Base-by-base conservation (phyloP, 2,113 vertebrate genomes). In the Acanthochromis polyacanthus region DNA sequence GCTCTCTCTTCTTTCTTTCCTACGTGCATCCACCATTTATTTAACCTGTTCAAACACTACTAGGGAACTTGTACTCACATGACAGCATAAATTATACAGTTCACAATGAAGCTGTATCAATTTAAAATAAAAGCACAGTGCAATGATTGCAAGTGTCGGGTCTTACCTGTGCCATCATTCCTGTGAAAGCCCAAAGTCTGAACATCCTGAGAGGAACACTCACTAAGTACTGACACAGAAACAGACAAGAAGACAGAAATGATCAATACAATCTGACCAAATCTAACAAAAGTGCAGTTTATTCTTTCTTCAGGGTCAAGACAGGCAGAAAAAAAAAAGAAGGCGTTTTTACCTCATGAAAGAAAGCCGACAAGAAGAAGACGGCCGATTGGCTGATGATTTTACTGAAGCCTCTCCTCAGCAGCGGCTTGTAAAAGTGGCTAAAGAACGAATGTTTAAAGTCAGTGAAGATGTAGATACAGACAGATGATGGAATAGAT, bases 191-290 rank as follows among this genome's bases (percentile, higher is more conserved):
- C 97, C 97, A 98, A 15, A 95, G 95, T 19, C 97, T 95, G 93
- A 98, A 96, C 97, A 98, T 98, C 91, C 95, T 95, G 89, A 98
- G 94, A n/a, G 97, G 97, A 28, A 98, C 86, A 65, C 97, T 98
- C 78, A 98, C 95, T 82, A 98, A 81, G 81, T 97, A 98, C 97
- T 98, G 83, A 61, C 25, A 55, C 38, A 57, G 8, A 80, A 17
- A 77, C 30, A 64, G 11, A 70, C 4, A 28, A 5, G 0, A 3
- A 32, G 40, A 53, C 5, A 60, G 12, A 59, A 63, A 30, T 17
- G 16, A 25, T 43, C 45, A 67, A 75, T 28, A 61, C 38, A 5
- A 23, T 25, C 1, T 23, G 32, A 77, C 10, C 5, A 36, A 36
- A 30, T 5, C 30, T 6, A 30, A 30, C 30, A 4, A 30, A 30